Percentiles rank a stretch among this genome's conserved stretches.
These are phyloP conservation scores for Sminthopsis crassicaudata DNA, from an alignment of 2,113 vertebrate genomes.

Conservation along the genomic window DNA sequence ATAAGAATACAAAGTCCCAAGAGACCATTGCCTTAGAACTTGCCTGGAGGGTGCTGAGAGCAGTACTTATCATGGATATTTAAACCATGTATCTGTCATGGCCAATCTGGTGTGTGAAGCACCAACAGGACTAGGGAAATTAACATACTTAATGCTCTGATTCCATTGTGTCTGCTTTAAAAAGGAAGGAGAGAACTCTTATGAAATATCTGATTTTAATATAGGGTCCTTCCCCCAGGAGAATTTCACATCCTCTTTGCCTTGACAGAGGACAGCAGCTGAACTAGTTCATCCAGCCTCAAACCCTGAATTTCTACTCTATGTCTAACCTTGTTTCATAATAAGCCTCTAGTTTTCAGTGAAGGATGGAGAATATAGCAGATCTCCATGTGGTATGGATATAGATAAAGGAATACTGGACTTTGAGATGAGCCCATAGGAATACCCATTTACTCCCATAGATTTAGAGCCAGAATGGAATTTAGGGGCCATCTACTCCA, in stretches of 20 bases:
- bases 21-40: neutral
- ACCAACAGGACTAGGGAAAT: neutral
- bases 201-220: neutral
- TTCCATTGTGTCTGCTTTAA: neutral
- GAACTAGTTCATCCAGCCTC: neutral
- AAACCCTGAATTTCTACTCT: neutral
- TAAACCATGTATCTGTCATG: neutral
- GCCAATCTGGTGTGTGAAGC: neutral
- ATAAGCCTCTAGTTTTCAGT: neutral
- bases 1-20: neutral
- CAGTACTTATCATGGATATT: neutral
- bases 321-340: neutral
- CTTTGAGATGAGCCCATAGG: neutral
- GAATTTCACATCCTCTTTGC: neutral
- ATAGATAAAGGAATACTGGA: neutral
- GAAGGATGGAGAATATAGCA: neutral
- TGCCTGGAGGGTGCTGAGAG: neutral
- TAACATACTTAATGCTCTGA: neutral
- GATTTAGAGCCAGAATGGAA: neutral
- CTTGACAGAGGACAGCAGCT: neutral
- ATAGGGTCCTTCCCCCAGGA: neutral
- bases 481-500: neutral
- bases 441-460: neutral
- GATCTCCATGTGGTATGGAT: neutral
- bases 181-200: neutral